These are phyloP conservation scores for Chiridota heheva DNA, from an alignment of 35 echinoderm and acorn worm species.

Conservation along the genomic window DNA sequence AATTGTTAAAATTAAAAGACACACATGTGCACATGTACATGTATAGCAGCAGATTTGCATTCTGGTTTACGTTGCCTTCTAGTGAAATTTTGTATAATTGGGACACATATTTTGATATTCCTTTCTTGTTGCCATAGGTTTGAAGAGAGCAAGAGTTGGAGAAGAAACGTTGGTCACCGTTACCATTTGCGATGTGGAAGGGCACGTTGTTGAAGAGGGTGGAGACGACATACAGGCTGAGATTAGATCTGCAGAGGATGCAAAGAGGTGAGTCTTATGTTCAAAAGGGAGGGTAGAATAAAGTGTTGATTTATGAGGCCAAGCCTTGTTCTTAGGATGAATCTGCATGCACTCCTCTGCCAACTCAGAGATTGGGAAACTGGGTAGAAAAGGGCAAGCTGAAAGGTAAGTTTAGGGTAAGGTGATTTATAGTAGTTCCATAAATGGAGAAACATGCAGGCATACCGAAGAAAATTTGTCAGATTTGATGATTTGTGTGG, in stretches of 20 bases:
- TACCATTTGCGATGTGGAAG: conserved; percentile 27
- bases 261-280: not conserved
- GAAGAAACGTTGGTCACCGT: conserved; percentile 41
- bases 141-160: conserved; percentile 38
- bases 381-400: too few relatives aligned
- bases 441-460: too few relatives aligned
- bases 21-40: not conserved
- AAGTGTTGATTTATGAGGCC: too few relatives aligned
- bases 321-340: too few relatives aligned
- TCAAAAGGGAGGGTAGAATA: too few relatives aligned
- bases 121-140: conserved; percentile 26
- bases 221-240: conserved; percentile 66
- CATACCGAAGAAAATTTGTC: too few relatives aligned
- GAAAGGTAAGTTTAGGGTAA: too few relatives aligned
- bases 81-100: not conserved
- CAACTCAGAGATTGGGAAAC: too few relatives aligned
- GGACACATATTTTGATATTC: not conserved
- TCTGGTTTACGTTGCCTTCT: not conserved
- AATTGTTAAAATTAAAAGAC: too few relatives aligned
- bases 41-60: not conserved
- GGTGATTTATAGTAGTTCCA: too few relatives aligned
- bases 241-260: conserved; percentile 14
- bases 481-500: too few relatives aligned
- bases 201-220: conserved; percentile 37
- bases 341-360: too few relatives aligned